phyloP scores from a whole-genome alignment of 2,797 vertebrate genomes.

The Sarcoramphus papa region DNA sequence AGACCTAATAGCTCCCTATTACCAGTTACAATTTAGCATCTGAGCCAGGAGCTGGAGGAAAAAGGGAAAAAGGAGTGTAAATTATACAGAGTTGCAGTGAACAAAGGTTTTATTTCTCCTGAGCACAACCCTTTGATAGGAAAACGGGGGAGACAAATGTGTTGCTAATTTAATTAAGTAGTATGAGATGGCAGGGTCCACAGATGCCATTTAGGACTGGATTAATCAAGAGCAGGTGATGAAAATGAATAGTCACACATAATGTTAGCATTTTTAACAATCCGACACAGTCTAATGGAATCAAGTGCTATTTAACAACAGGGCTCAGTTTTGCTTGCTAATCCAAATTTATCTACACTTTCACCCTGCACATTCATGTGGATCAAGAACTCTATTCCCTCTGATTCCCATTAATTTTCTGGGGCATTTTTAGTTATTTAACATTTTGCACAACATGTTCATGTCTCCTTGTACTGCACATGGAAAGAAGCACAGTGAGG shows the following conservation, averaged over 20 bases:
- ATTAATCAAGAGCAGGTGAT: constrained; percentile 80
- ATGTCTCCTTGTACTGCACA: not conserved
- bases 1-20: constrained; percentile 76
- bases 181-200: constrained; percentile 75
- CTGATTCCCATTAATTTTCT: constrained; percentile 33
- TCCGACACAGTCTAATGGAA: constrained; percentile 75
- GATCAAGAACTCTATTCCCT: constrained; percentile 21
- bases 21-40: constrained; percentile 77
- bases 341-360: constrained; percentile 64
- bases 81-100: constrained; percentile 73
- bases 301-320: constrained; percentile 70
- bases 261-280: constrained; percentile 76
- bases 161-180: constrained; percentile 85
- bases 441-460: not conserved
- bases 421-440: constrained; percentile 49
- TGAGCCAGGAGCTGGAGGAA: constrained; percentile 74
- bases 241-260: constrained; percentile 78
- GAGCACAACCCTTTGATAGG: constrained; percentile 79
- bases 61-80: constrained; percentile 68
- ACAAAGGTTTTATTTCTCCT: constrained; percentile 80
- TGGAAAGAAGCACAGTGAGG: not conserved
- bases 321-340: constrained; percentile 65
- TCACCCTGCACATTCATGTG: constrained; percentile 23
- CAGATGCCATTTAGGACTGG: constrained; percentile 75
- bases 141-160: constrained; percentile 81